phyloP scores from a whole-genome alignment of 1,140 invertebrate species.

The Gonioctena quinquepunctata region DNA sequence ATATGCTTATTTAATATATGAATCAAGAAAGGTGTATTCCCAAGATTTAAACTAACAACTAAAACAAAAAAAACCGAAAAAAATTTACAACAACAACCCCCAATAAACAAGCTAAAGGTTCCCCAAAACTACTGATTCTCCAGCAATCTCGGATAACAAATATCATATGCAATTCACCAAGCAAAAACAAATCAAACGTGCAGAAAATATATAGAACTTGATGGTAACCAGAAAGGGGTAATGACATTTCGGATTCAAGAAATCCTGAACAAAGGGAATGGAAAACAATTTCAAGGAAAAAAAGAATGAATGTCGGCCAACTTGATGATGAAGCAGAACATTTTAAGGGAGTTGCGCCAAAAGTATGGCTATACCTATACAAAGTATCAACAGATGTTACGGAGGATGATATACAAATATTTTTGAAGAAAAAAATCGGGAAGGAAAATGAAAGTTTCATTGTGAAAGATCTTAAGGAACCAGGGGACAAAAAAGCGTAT shows the following conservation, averaged over 20 bases:
- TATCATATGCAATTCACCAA: not conserved
- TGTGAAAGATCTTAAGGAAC: not conserved
- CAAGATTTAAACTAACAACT: no score
- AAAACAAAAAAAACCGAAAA: no score
- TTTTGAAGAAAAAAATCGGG: not conserved
- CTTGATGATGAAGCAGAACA: constrained; percentile 7
- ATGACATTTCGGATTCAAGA: not conserved
- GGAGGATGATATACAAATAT: not conserved
- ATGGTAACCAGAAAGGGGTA: not conserved
- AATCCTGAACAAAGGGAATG: not conserved
- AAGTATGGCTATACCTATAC: constrained; percentile 2
- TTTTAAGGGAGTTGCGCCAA: not conserved
- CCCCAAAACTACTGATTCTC: no score
- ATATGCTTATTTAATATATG: no score
- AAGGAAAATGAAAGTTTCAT: constrained; percentile 1
- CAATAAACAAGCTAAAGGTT: no score
- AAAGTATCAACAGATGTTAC: not conserved
- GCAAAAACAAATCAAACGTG: not conserved
- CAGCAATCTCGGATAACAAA: not conserved
- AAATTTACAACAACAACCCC: no score
- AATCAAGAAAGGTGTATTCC: no score
- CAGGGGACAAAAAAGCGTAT: not conserved
- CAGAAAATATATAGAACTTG: not conserved
- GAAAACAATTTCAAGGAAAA: constrained; percentile 1
- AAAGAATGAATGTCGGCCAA: not conserved